Percentiles rank a stretch among this genome's conserved stretches.
Conservation (phyloP, 2,113 vertebrate species). For the Echinops telfairi region DNA sequence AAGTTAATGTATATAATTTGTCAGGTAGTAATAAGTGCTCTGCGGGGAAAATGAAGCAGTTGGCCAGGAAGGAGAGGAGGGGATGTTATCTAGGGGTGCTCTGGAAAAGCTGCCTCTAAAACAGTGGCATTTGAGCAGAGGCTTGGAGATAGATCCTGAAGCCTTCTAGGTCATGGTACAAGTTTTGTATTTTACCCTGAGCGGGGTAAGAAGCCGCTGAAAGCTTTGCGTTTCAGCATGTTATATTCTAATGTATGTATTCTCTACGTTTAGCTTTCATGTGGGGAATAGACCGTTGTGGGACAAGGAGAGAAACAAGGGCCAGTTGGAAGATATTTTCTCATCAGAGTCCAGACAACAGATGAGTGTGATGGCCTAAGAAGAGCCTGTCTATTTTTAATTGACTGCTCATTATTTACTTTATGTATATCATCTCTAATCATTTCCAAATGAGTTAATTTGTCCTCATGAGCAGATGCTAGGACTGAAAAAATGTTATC, state of each 20-base stretch:
- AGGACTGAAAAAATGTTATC: neutral
- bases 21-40: neutral
- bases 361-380: neutral
- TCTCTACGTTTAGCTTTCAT: neutral
- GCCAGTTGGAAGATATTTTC: neutral
- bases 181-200: slow-evolving; percentile 1
- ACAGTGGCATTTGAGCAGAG: neutral
- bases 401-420: neutral
- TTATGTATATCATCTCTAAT: neutral
- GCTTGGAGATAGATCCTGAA: neutral
- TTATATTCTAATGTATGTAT: neutral
- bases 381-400: neutral
- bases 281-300: neutral
- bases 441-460: neutral
- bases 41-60: neutral
- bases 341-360: neutral
- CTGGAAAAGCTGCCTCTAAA: neutral
- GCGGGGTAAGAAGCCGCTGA: neutral
- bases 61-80: too few relatives aligned
- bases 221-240: neutral
- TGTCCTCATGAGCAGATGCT: neutral
- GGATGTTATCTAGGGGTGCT: too few relatives aligned
- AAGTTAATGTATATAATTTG: neutral
- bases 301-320: neutral
- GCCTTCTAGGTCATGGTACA: neutral